phyloP scores from a whole-genome alignment of 1,140 invertebrate species.

The Leptoteleia sp. region DNA sequence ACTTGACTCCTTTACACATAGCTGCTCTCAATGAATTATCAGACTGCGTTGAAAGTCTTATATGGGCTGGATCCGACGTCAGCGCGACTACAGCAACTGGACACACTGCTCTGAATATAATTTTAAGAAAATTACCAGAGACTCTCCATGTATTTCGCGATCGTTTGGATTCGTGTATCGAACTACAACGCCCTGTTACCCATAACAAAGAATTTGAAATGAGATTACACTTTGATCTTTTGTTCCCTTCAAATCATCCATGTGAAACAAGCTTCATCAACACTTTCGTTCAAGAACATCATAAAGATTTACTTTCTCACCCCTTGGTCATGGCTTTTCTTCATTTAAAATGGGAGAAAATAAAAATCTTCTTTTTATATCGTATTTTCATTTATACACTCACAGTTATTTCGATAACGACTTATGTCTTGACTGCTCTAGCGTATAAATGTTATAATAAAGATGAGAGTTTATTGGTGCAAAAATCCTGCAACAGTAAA shows the following conservation, averaged over 20 bases:
- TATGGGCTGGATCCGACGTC: conserved; percentile 85
- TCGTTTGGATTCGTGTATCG: conserved; percentile 83
- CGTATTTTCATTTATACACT: conserved; percentile 84
- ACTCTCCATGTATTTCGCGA: conserved; percentile 82
- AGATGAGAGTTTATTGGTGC: conserved; percentile 65
- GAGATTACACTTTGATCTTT: conserved; percentile 82
- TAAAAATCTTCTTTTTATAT: conserved; percentile 84
- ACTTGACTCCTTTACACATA: conserved; percentile 86
- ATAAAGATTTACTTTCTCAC: conserved; percentile 84
- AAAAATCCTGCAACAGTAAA: conserved; percentile 81
- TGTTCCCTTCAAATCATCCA: conserved; percentile 82
- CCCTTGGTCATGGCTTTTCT: conserved; percentile 84
- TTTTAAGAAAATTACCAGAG: conserved; percentile 83
- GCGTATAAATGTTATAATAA: conserved; percentile 79
- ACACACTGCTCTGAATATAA: conserved; percentile 84
- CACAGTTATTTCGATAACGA: conserved; percentile 83
- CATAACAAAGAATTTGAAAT: conserved; percentile 84
- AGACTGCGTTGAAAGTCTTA: conserved; percentile 83
- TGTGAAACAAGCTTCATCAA: conserved; percentile 84
- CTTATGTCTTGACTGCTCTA: conserved; percentile 82
- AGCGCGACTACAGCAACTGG: conserved; percentile 84
- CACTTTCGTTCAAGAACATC: conserved; percentile 83
- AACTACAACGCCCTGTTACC: conserved; percentile 80
- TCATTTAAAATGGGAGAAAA: conserved; percentile 85
- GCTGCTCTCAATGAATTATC: conserved; percentile 85